These are phyloP conservation scores for Noctua janthina DNA, from an alignment of 2,888 invertebrate genomes.

Conservation along the genomic window DNA sequence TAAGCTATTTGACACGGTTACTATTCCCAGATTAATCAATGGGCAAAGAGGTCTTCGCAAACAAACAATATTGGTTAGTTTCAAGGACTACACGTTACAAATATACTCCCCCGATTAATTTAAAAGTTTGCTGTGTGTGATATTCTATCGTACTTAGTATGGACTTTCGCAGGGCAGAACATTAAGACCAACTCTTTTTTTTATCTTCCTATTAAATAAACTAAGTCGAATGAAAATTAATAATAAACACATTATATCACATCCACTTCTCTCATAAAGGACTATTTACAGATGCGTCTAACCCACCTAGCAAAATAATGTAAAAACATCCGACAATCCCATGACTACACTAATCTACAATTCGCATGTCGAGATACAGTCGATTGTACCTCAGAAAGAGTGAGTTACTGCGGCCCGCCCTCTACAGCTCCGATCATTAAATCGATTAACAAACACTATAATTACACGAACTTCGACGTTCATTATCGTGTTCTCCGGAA, in stretches of 20 bases:
- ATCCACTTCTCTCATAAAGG: not conserved
- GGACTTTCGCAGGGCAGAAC: not conserved
- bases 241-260: not conserved
- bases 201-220: not conserved
- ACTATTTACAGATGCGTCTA: not conserved
- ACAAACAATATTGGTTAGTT: not conserved
- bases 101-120: not conserved
- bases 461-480: constrained; percentile 51
- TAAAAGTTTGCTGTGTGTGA: not conserved
- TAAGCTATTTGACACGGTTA: constrained; percentile 6
- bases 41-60: not conserved
- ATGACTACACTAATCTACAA: constrained; percentile 32
- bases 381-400: constrained; percentile 42
- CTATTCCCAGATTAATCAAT: not conserved
- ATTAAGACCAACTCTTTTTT: constrained; percentile 9
- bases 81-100: not conserved
- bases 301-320: constrained; percentile 1
- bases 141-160: not conserved
- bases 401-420: constrained; percentile 58
- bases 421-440: constrained; percentile 47
- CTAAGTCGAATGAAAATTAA: not conserved
- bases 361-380: constrained; percentile 45
- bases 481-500: constrained; percentile 40
- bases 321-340: not conserved
- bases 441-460: constrained; percentile 62